phyloP scores from a whole-genome alignment of 2,888 invertebrate species.

The Lycaena phlaeas region DNA sequence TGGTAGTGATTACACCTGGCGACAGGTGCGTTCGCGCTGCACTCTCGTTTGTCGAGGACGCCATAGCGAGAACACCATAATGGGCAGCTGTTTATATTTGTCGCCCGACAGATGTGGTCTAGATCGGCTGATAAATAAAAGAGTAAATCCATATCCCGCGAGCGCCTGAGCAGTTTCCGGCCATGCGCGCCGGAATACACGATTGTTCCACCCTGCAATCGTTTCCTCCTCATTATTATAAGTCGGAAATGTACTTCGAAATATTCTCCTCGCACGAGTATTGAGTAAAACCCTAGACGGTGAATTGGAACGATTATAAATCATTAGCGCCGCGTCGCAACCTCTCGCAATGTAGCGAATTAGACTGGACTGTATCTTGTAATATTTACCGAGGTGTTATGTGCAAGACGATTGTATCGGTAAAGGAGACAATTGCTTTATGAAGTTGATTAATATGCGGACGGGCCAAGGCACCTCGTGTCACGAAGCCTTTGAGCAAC shows the following conservation, averaged over 20 bases:
- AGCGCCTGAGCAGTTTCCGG: slow-evolving; percentile 50
- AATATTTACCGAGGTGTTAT: slow-evolving; percentile 56
- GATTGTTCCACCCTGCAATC: slow-evolving; percentile 60
- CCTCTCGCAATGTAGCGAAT: slow-evolving; percentile 65
- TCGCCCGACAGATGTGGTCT: slow-evolving; percentile 65
- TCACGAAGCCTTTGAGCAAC: slow-evolving; percentile 37
- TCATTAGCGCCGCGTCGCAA: slow-evolving; percentile 44
- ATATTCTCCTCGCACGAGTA: slow-evolving; percentile 17
- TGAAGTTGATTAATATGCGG: slow-evolving; percentile 42
- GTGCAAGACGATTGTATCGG: slow-evolving; percentile 44
- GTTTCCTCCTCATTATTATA: slow-evolving; percentile 57
- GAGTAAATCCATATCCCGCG: slow-evolving; percentile 59
- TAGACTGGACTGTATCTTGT: slow-evolving; percentile 43
- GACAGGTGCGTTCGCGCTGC: slow-evolving; percentile 56
- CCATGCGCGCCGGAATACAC: slow-evolving; percentile 52
- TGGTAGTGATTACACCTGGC: slow-evolving; percentile 39
- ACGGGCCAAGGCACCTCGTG: slow-evolving; percentile 27
- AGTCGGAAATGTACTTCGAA: slow-evolving; percentile 51
- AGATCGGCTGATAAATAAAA: slow-evolving; percentile 63
- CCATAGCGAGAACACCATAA: slow-evolving; percentile 43
- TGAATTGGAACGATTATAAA: slow-evolving; percentile 25
- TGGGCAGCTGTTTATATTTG: slow-evolving; percentile 57
- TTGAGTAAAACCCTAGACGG: slow-evolving; percentile 3
- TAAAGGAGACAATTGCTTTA: slow-evolving; percentile 35
- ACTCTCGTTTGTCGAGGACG: slow-evolving; percentile 37